Conservation (phyloP, 2,113 vertebrate genomes). For the Embiotoca jacksoni region DNA sequence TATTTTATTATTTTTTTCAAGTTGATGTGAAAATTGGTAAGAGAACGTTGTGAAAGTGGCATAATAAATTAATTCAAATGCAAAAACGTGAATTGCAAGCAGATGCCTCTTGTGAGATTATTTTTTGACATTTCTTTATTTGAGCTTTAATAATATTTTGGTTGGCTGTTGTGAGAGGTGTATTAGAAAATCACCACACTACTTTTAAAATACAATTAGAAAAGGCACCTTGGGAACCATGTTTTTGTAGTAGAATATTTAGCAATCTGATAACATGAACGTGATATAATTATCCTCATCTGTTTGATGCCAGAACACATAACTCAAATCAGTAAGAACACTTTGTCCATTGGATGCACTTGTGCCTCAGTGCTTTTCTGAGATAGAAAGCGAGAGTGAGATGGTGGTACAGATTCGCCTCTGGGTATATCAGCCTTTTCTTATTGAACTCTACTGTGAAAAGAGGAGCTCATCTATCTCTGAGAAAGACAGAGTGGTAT, state of each 20-base stretch:
- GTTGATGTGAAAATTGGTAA: neutral
- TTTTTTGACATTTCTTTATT: neutral
- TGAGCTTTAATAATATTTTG: neutral
- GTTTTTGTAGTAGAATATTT: no score
- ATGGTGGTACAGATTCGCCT: constrained; percentile 41
- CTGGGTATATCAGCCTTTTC: constrained; percentile 48
- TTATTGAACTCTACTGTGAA: constrained; percentile 60
- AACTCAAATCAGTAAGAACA: constrained; percentile 5
- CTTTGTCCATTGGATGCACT: neutral
- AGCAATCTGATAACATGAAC: no score
- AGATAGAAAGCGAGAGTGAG: neutral
- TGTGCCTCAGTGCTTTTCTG: constrained; percentile 5
- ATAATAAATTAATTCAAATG: neutral
- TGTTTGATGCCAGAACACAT: neutral
- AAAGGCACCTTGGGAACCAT: no score
- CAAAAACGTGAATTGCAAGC: neutral
- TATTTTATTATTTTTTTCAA: neutral
- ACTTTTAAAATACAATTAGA: no score
- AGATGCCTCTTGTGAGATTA: no score
- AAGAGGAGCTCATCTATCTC: constrained; percentile 55
- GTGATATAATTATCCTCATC: neutral
- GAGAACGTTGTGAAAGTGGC: neutral
- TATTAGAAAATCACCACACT: no score
- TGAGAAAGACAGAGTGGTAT: constrained; percentile 32
- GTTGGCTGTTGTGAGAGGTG: neutral